Evolutionary conservation across 2,888 invertebrate genomes (phyloP).

Genomic region (Eulithis testata): DNA sequence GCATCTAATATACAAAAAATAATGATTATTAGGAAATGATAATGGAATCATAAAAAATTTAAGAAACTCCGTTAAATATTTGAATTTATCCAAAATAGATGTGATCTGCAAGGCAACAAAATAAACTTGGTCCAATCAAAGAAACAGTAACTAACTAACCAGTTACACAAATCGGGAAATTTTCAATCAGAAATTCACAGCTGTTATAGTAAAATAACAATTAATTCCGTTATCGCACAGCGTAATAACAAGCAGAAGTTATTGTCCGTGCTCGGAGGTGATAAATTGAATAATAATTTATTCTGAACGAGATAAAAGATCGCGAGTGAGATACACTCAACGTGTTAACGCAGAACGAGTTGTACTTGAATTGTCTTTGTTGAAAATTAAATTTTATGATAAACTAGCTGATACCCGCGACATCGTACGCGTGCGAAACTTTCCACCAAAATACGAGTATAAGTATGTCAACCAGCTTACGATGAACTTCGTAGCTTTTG

Average conservation of each 20-base stretch:
- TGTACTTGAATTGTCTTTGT: slow-evolving; percentile 24
- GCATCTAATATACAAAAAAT: slow-evolving; percentile 17
- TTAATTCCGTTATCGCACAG: slow-evolving; percentile 70
- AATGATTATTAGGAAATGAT: not conserved
- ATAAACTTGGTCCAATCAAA: not conserved
- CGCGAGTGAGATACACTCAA: slow-evolving; percentile 66
- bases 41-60: not conserved
- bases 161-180: slow-evolving; percentile 17
- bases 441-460: no score
- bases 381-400: slow-evolving; percentile 20
- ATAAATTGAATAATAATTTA: slow-evolving; percentile 84
- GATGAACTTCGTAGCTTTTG: no score
- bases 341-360: slow-evolving; percentile 49
- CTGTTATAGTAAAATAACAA: slow-evolving; percentile 57
- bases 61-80: no score
- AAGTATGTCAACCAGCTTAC: no score
- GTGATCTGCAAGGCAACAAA: no score
- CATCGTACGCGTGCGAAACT: no score
- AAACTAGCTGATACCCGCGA: not conserved
- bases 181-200: slow-evolving; percentile 30
- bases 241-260: slow-evolving; percentile 80
- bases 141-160: not conserved
- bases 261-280: slow-evolving; percentile 68
- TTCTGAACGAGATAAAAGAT: slow-evolving; percentile 74
- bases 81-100: no score